phyloP scores from a whole-genome alignment of 2,888 invertebrate species.

The Physocephala rufipes region DNA sequence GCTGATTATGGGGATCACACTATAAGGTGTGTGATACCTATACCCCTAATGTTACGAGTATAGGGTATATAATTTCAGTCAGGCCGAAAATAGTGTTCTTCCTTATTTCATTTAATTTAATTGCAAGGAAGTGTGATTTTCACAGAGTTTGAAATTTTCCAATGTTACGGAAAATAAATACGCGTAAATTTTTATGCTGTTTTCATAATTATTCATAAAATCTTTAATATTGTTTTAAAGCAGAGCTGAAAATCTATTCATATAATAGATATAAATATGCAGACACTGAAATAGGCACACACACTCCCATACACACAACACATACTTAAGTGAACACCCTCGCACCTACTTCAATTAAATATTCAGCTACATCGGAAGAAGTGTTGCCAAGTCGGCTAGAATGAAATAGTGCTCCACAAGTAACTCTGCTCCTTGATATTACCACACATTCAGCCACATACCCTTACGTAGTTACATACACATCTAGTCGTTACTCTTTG shows the following conservation, averaged over 20 bases:
- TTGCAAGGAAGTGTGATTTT: too few relatives aligned
- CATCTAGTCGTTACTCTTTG: not conserved
- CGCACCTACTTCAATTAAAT: not conserved
- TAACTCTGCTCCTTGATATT: too few relatives aligned
- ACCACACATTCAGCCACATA: too few relatives aligned
- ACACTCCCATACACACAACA: conserved; percentile 23
- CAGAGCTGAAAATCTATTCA: conserved; percentile 1
- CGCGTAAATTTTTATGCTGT: not conserved
- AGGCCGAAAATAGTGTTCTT: too few relatives aligned
- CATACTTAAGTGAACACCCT: conserved; percentile 16
- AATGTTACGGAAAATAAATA: too few relatives aligned
- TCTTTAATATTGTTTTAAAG: conserved; percentile 40
- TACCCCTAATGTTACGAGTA: too few relatives aligned
- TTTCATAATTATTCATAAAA: not conserved
- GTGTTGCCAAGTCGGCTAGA: not conserved
- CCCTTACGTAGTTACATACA: not conserved
- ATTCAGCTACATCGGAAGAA: not conserved
- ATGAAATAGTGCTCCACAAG: too few relatives aligned
- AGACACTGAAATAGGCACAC: conserved; percentile 41
- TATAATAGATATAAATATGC: conserved; percentile 25
- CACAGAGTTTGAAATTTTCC: too few relatives aligned
- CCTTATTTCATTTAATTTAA: too few relatives aligned
- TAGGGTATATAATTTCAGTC: too few relatives aligned
- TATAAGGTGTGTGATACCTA: too few relatives aligned
- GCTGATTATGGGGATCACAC: too few relatives aligned